Evolutionary conservation across 2,113 vertebrate species (phyloP), one percentile per base, ranked within the genome.

Genomic region (Bostrychus sinensis): DNA sequence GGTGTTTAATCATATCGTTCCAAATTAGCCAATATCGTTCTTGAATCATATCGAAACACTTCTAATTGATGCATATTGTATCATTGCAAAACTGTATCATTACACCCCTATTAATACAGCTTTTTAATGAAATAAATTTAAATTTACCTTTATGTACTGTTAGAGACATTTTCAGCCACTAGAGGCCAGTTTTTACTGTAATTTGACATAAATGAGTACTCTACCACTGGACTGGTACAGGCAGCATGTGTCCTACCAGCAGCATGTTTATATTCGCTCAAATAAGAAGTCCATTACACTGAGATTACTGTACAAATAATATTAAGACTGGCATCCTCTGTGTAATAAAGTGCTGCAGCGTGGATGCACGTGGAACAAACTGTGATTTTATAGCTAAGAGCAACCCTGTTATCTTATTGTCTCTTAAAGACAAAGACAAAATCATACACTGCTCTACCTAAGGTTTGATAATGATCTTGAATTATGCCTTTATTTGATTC

Each of bases 301-400:
- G 10, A 38, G 11, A 77, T 30, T 11, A 34, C 20, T 37, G 17
- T 39, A 65, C 61, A 26, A 61, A 53, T 20, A 43, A 20, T 22
- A 68, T 70, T 41, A 67, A 51, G 34, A 28, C 57, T 22, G 32
- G 57, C 34, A 75, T 72, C 75, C 59, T 72, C 23, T 51, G 4
- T 20, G 19, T 75, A 74, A 81, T 77, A 32, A 48, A 70, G 71
- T 72, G 70, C 72, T 36, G 58, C 13, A 42, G 16, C 28, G 26
- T 36, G 3, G 56, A 78, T 53, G 63, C 19, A 26, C 54, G 75
- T 63, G 30, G 46, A 37, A 59, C 36, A 37, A 43, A 57, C 42
- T 76, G 30, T 42, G 55, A 58, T 76, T 62, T 65, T 70, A 55
- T 54, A 69, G 66, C 60, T 60, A 45, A 60, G 45, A 19, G 25